These are phyloP conservation scores for Poecile montanus DNA, from an alignment of 2,797 vertebrate genomes.

Conservation along the genomic window DNA sequence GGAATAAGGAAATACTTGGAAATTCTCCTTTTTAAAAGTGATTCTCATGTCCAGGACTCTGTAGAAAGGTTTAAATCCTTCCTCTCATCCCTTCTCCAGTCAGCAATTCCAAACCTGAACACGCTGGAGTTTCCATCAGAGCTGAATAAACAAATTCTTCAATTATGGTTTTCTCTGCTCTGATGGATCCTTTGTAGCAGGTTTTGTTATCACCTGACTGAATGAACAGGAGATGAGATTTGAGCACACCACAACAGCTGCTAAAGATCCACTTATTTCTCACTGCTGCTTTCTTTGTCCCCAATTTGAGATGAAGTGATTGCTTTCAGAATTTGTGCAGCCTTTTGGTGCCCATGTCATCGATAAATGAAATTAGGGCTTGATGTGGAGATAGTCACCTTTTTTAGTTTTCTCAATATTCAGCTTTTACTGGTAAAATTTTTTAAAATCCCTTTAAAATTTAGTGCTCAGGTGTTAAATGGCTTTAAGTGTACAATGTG, in stretches of 20 bases:
- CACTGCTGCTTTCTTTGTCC: background rate
- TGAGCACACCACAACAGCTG: background rate
- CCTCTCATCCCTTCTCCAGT: background rate
- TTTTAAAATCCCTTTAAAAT: background rate
- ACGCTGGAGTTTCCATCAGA: constrained; percentile 5
- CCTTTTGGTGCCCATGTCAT: background rate
- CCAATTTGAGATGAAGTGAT: constrained; percentile 19
- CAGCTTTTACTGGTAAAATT: background rate
- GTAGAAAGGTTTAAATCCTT: background rate
- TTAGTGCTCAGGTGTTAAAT: background rate
- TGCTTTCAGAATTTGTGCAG: background rate
- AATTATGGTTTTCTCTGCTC: background rate
- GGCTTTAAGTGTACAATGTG: constrained; percentile 14
- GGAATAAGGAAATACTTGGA: background rate
- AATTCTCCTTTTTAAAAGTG: background rate
- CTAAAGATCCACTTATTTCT: constrained; percentile 26
- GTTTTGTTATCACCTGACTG: constrained; percentile 10
- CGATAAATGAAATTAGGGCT: background rate
- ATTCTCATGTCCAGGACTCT: background rate
- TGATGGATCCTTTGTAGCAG: background rate
- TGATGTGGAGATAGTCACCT: background rate
- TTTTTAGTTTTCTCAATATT: background rate
- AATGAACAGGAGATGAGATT: constrained; percentile 37
- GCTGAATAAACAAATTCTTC: background rate
- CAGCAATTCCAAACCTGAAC: background rate